Evolutionary conservation across 1,140 invertebrate genomes (phyloP).

Genomic region (Chelonus insularis): DNA sequence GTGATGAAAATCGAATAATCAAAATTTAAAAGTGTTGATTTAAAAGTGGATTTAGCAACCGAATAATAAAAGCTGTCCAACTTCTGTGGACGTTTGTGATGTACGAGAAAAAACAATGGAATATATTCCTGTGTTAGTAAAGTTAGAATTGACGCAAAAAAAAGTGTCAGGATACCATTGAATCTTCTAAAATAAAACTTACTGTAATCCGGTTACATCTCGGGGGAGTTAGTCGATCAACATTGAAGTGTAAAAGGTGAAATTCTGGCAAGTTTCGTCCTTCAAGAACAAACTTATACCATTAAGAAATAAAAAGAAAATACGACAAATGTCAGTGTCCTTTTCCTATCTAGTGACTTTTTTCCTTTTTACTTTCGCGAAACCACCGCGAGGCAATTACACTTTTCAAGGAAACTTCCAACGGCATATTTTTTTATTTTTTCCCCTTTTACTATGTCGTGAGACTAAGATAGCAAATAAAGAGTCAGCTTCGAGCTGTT

Average conservation of each 20-base stretch:
- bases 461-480: conserved; percentile 17
- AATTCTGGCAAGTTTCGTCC: conserved; percentile 2
- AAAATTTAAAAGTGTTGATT: too few species aligned
- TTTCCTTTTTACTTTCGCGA: conserved; percentile 5
- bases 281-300: conserved; percentile 3
- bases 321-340: conserved; percentile 6
- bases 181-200: conserved; percentile 1
- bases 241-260: conserved; percentile 6
- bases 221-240: conserved; percentile 11
- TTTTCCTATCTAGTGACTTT: background rate
- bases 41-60: too few species aligned
- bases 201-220: background rate
- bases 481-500: conserved; percentile 26
- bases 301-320: conserved; percentile 3
- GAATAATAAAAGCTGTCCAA: too few species aligned
- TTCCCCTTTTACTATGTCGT: background rate
- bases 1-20: too few species aligned
- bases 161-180: background rate
- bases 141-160: background rate
- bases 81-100: too few species aligned
- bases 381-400: conserved; percentile 23
- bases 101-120: background rate
- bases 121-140: background rate
- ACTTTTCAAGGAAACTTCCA: conserved; percentile 19
- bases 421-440: background rate